Base-by-base conservation (phyloP, 2,797 vertebrate species). In the Halcyon smyrnensis region DNA sequence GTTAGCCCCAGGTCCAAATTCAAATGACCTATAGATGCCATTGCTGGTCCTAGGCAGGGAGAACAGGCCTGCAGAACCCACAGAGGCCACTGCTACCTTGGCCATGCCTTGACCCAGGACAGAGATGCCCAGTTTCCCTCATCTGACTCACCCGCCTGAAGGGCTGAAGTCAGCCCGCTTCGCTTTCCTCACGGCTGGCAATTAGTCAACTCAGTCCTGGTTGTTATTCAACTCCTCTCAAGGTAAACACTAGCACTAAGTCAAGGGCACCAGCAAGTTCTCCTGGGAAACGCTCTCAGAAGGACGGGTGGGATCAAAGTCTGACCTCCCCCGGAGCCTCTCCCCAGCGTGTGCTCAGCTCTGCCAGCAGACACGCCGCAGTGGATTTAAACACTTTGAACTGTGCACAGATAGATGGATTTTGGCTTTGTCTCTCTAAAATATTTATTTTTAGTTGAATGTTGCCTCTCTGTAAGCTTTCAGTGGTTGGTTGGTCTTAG, bases 101-200 rank as follows among this genome's bases (percentile, higher is more conserved):
- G 54, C 56, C n/a, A 3, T 6, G 8, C 51, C n/a, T 77, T 11
- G 0, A 37, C 21, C 36, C 62, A 3, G 34, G 9, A 28, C 17
- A 0, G 0, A 18, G 12, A 37, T 3, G 13, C 7, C 9, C 20
- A 17, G 1, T 9, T 73, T 4, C 24, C 8, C 28, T 34, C 3
- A 1, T 7, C 51, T 14, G 41, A 19, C 21, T 59, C 20, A 5
- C 7, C 15, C 19, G 25, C 64, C 60, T 45, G 4, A 60, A 34
- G 57, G 50, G 28, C n/a, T 79, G n/a, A 50, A 70, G 27, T 8
- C 84, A 34, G 13, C 4, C 48, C 70, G 68, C 53, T 74, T 45
- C 34, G 53, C 34, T 57, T 41, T 34, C 56, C 46, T 68, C 1
- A 0, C 8, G 2, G 11, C 51, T 80, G 71, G 46, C 51, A 48